phyloP scores from a whole-genome alignment of 1,140 invertebrate species.

The Zaprionus inermis region DNA sequence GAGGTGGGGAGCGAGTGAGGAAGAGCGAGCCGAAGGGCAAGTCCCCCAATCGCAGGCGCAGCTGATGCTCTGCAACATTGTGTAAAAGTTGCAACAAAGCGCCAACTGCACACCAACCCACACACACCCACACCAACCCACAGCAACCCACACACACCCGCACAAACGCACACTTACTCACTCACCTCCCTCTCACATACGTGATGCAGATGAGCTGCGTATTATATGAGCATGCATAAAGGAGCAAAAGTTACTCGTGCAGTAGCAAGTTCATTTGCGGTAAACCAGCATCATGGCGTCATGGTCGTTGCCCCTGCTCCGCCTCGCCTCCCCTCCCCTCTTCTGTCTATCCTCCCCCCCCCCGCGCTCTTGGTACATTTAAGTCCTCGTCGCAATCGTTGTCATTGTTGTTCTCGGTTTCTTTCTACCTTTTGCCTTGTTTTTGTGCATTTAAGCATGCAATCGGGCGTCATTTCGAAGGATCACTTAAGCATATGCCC shows the following conservation, averaged over 20 bases:
- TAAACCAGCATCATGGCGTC: conserved; percentile 50
- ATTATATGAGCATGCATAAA: conserved; percentile 45
- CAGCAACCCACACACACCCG: conserved; percentile 26
- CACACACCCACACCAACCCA: conserved; percentile 29
- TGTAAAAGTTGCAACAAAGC: conserved; percentile 69
- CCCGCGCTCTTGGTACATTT: neutral
- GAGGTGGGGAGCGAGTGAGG: neutral
- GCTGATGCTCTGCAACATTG: conserved; percentile 58
- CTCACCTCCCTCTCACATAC: conserved; percentile 14
- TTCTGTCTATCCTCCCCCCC: no score
- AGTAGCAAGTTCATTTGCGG: conserved; percentile 74
- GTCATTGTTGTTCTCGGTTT: conserved; percentile 26
- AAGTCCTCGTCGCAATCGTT: conserved; percentile 23
- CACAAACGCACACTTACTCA: conserved; percentile 8
- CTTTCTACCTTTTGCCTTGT: conserved; percentile 36
- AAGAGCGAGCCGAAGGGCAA: conserved; percentile 27
- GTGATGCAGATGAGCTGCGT: conserved; percentile 68
- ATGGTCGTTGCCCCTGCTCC: conserved; percentile 52
- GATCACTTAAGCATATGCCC: conserved; percentile 63
- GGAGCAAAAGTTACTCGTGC: conserved; percentile 52
- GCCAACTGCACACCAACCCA: conserved; percentile 40
- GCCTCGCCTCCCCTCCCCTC: neutral
- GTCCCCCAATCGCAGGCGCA: neutral
- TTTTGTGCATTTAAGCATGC: conserved; percentile 47
- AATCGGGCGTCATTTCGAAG: conserved; percentile 47